Base-by-base conservation (phyloP, 1,140 invertebrate species). In the Scylla paramamosain region DNA sequence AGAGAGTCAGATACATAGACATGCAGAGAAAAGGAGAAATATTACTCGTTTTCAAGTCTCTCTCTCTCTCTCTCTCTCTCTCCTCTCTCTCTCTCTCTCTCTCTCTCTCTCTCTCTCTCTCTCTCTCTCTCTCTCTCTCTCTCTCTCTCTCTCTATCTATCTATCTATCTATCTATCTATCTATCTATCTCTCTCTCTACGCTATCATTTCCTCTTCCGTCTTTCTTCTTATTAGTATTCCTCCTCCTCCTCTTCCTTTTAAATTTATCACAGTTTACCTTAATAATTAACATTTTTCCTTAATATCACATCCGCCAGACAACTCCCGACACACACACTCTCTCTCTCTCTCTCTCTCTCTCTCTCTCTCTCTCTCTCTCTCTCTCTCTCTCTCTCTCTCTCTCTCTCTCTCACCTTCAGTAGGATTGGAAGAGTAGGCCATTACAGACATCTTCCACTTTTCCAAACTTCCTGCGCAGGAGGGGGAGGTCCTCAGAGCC, bases 71-170 rank as follows among this genome's bases (percentile, higher is more conserved):
- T n/a, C n/a, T 32, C 31, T 90, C 88, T 90, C 88, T 90, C 88
- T 90, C 88, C 32, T 31, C 52, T 67, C 52, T 67, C 48, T 28
- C 91, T 92, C 91, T 92, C 91, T 92, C 91, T 92, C 91, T 82
- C 91, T 82, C 67, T 82, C 91, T 82, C 91, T 82, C 52, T 93
- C 91, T 82, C 91, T 93, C 91, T 93, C 91, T 82, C 91, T 82
- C 29, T 82, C 29, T 93, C 59, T 83, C 31, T 93, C 31, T 93
- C 77, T 45, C 67, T 20, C 28, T 83, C 77, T 83, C 77, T 83
- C 67, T 25, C 39, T 32, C 39, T 25, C 46, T 46, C 25, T 93
- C 39, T 83, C 39, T 83, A 77, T 25, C 77, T 83, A 20, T 77
- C 77, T 83, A 77, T 83, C 29, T 93, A 77, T 32, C 67, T 93